Evolutionary conservation across 2,888 invertebrate species (phyloP).

Genomic region (Nomada goodeniana): DNA sequence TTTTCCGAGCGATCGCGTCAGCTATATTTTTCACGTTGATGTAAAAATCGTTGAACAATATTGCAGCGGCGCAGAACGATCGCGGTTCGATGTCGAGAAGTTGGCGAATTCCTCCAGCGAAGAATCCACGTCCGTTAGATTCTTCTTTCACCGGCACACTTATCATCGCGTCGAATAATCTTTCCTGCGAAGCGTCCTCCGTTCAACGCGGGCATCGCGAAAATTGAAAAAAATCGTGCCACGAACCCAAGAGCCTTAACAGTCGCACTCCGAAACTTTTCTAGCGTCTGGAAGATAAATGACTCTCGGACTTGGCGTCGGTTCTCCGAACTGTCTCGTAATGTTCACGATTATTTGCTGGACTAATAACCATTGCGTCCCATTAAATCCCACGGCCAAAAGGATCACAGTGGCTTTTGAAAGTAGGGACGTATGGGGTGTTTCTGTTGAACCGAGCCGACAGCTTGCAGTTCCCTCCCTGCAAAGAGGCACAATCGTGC

Average conservation of each 20-base stretch:
- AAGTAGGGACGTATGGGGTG: background rate
- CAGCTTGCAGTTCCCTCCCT: background rate
- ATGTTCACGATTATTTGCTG: background rate
- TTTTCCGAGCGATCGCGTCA: background rate
- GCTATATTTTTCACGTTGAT: background rate
- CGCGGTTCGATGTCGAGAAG: background rate
- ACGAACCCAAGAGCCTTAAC: background rate
- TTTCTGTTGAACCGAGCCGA: background rate
- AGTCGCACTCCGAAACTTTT: slow-evolving; percentile 1
- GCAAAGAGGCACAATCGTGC: slow-evolving; percentile 33
- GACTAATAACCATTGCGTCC: slow-evolving; percentile 16
- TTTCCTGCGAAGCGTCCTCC: background rate
- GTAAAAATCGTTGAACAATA: too few relatives aligned
- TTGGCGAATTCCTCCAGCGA: slow-evolving; percentile 16
- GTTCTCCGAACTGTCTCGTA: background rate
- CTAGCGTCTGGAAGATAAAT: slow-evolving; percentile 9
- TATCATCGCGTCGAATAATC: slow-evolving; percentile 14
- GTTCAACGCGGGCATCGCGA: background rate
- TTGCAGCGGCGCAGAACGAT: background rate
- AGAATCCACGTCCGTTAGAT: slow-evolving; percentile 5
- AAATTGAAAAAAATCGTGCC: slow-evolving; percentile 18
- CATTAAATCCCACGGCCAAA: background rate
- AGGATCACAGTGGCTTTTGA: slow-evolving; percentile 10
- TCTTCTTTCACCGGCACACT: slow-evolving; percentile 19
- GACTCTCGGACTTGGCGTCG: background rate